phyloP scores from a whole-genome alignment of 2,797 vertebrate genomes.

The Amblyopsis hoosieri region DNA sequence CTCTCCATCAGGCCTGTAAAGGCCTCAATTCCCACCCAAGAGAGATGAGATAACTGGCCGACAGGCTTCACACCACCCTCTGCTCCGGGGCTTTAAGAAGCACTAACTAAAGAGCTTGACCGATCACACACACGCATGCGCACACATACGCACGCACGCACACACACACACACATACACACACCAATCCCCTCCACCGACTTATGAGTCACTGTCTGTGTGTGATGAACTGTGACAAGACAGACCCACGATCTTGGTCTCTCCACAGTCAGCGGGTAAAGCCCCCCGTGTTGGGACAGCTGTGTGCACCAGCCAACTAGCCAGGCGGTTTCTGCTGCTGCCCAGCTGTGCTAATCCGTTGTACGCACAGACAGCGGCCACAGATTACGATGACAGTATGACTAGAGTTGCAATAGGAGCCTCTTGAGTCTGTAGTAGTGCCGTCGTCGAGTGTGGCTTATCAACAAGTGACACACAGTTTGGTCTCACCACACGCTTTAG shows the following conservation, averaged over 20 bases:
- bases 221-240: constrained; percentile 65
- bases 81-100: constrained; percentile 52
- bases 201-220: constrained; percentile 52
- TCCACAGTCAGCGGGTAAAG: constrained; percentile 12
- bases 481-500: background rate
- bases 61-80: constrained; percentile 49
- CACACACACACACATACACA: background rate
- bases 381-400: constrained; percentile 22
- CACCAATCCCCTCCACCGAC: constrained; percentile 46
- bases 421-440: background rate
- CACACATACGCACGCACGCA: background rate
- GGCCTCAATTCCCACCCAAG: constrained; percentile 66
- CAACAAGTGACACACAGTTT: background rate
- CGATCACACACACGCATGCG: constrained; percentile 50
- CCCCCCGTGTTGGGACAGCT: constrained; percentile 59
- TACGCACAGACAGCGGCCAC: constrained; percentile 20
- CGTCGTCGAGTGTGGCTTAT: background rate
- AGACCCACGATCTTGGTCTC: constrained; percentile 20
- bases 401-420: background rate
- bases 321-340: constrained; percentile 23
- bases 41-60: constrained; percentile 70
- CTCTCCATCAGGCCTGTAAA: constrained; percentile 52
- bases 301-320: constrained; percentile 35
- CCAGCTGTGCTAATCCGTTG: constrained; percentile 38
- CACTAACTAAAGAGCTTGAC: constrained; percentile 58